Percentiles rank a stretch among this genome's conserved stretches.
Conservation (phyloP, 2,113 vertebrate genomes). For the Ursus arctos region DNA sequence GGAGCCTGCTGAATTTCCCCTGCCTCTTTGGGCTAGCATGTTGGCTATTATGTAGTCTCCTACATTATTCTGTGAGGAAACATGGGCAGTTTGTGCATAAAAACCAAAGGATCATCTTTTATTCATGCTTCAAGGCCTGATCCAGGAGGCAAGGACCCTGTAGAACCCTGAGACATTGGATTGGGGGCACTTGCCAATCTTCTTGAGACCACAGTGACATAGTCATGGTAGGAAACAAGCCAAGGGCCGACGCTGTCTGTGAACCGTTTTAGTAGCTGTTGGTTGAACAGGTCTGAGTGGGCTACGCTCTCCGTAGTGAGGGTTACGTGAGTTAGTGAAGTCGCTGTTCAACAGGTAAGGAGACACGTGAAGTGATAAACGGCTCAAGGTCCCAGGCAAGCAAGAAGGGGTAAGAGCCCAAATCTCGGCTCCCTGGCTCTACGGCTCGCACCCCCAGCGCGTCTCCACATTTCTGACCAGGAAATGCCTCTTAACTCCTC, state of each 20-base stretch:
- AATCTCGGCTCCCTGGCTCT: not conserved
- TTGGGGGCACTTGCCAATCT: too few relatives aligned
- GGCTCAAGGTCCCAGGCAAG: not conserved
- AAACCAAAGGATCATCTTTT: not conserved
- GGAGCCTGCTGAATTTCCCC: not conserved
- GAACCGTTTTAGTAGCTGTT: not conserved
- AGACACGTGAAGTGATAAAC: not conserved
- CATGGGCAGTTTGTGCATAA: conserved; percentile 35
- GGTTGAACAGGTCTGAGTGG: not conserved
- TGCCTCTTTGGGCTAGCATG: conserved; percentile 51
- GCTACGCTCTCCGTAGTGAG: not conserved
- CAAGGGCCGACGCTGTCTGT: fast-evolving
- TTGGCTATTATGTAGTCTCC: conserved; percentile 68
- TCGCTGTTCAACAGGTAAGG: not conserved
- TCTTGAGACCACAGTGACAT: not conserved
- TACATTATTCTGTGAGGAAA: conserved; percentile 68
- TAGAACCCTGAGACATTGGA: not conserved
- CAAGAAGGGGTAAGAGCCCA: too few relatives aligned
- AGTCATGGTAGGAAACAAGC: not conserved
- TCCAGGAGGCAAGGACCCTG: not conserved
- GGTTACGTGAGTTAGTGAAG: fast-evolving
- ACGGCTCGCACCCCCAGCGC: not conserved
- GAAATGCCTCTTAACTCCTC: not conserved
- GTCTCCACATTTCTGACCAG: not conserved
- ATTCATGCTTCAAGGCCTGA: not conserved